phyloP scores from a whole-genome alignment of 30 jellyfish, hydroid and myxozoan genomes.

The Haliclystus octoradiatus region DNA sequence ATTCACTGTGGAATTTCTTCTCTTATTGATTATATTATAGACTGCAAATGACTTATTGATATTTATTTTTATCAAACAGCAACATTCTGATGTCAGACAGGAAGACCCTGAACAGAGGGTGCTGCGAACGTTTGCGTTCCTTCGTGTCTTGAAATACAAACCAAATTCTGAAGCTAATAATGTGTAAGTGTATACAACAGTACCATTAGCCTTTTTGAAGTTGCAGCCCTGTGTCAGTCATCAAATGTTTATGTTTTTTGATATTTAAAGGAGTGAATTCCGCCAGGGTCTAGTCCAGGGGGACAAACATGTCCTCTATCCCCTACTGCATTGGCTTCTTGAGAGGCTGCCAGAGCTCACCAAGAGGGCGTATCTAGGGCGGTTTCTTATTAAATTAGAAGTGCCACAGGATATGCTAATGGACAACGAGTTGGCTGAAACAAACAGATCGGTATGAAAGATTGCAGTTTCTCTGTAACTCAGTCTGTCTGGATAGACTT shows the following conservation, averaged over 20 bases:
- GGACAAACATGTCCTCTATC: constrained; percentile 70
- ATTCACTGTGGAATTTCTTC: no score
- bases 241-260: no score
- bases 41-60: no score
- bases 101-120: constrained; percentile 90
- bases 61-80: no score
- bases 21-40: no score
- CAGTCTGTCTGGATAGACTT: background rate
- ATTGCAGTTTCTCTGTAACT: background rate
- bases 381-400: constrained; percentile 66
- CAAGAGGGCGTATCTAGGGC: constrained; percentile 80
- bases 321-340: constrained; percentile 60
- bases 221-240: no score
- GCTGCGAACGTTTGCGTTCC: constrained; percentile 62
- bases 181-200: constrained; percentile 46
- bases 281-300: constrained; percentile 94
- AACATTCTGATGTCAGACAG: constrained; percentile 71
- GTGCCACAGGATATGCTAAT: constrained; percentile 73
- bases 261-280: constrained; percentile 46
- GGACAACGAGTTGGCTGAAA: constrained; percentile 69
- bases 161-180: constrained; percentile 70
- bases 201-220: no score
- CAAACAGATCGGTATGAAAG: constrained; percentile 37
- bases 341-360: constrained; percentile 70
- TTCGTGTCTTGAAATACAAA: constrained; percentile 61